Evolutionary conservation across 2,888 invertebrate species (phyloP).

Genomic region (Drosophila mulleri): DNA sequence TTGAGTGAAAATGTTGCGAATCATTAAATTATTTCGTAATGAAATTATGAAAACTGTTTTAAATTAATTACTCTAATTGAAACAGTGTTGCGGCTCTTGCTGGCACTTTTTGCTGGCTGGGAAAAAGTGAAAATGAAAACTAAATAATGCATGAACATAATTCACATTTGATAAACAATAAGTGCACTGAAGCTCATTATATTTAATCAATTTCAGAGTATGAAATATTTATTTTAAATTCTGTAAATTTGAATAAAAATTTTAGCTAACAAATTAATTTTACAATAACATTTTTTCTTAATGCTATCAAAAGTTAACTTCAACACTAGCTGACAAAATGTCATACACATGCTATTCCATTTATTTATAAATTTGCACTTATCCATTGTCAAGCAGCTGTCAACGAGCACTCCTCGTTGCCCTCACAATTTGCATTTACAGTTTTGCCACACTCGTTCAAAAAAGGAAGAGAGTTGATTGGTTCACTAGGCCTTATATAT

Average conservation of each 20-base stretch:
- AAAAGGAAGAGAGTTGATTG: neutral
- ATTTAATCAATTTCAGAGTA: neutral
- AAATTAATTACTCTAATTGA: constrained; percentile 46
- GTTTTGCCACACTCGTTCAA: neutral
- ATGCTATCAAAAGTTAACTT: neutral
- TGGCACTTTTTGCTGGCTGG: constrained; percentile 15
- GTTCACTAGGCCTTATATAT: too few relatives aligned
- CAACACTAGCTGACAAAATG: neutral
- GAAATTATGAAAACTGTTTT: constrained; percentile 23
- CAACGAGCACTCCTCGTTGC: constrained; percentile 7
- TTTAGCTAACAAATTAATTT: neutral
- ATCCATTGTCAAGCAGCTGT: constrained; percentile 12
- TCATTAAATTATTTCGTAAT: neutral
- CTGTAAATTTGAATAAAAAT: neutral
- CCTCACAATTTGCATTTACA: neutral
- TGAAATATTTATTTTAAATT: neutral
- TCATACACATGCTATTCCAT: neutral
- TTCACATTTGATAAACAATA: constrained; percentile 26
- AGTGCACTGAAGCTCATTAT: constrained; percentile 19
- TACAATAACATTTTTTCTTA: neutral
- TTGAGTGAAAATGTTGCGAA: constrained; percentile 8
- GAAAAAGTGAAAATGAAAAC: constrained; percentile 1
- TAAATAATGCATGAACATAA: constrained; percentile 13
- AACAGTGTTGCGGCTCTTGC: constrained; percentile 45
- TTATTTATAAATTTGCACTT: constrained; percentile 31